Base-by-base conservation (phyloP, 2,888 invertebrate species). In the Quadroppia sp. region DNA sequence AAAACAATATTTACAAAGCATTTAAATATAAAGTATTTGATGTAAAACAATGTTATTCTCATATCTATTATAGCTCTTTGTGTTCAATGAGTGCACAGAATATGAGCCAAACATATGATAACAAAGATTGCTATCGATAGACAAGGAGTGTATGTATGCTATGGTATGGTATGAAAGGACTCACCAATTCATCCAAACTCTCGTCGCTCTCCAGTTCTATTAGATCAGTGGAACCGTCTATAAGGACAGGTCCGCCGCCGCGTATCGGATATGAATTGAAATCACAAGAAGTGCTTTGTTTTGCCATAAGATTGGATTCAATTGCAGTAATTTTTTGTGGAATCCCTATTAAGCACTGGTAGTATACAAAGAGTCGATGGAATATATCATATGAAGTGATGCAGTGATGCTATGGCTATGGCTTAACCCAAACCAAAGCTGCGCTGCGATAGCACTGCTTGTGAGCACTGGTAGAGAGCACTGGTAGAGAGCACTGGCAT, bases 161-260 rank as follows among this genome's bases (percentile, higher is more conserved):
- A 56, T 56, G 56, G 25, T 25, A 20, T 56, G 20, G 17, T 48
- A 15, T 11, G 20, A 4, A 56, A 28, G 20, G 11, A 64, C 64
- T 64, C 25, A 64, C 64, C 36, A 36, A 64, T n/a, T 32, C 64
- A 20, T 64, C 64, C 20, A 64, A 64, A n/a, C 64, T 64, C 40
- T 64, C 36, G 17, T 64, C 64, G 40, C 64, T 64, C n/a, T 64
- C 64, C n/a, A 64, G 40, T 40, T 64, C 64, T n/a, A 64, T 64
- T n/a, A 64, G n/a, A 64, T 64, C 64, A n/a, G 64, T 64, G 15
- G 64, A 64, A 1, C 64, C 64, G n/a, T 64, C 64, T 2, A 64
- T 64, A 64, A 64, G 64, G 11, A 64, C 64, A n/a, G 64, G 64
- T 64, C 64, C 64, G 32, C 64, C 64, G 40, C 64, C 64, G n/a